Evolutionary conservation across 53 echinoderm and acorn worm genomes (phyloP).

Genomic region (Holothuria scabra): DNA sequence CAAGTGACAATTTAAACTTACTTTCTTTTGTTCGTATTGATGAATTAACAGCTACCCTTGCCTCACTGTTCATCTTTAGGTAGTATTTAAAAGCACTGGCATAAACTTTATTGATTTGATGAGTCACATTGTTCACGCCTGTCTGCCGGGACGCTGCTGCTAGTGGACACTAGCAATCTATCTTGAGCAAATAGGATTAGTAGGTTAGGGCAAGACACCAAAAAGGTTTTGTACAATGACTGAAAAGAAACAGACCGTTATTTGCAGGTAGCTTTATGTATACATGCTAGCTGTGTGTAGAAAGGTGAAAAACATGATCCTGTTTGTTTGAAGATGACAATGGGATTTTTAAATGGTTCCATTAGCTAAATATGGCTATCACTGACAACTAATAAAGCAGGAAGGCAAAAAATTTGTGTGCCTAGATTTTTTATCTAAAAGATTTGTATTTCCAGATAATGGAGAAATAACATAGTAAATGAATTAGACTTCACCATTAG

Average conservation of each 20-base stretch:
- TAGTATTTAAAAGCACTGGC: conserved; percentile 3
- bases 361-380: no score
- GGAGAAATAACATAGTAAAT: no score
- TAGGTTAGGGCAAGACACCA: background rate
- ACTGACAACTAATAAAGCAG: no score
- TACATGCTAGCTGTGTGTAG: no score
- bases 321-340: no score
- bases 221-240: conserved; percentile 10
- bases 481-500: no score
- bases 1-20: no score
- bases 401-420: no score
- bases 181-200: conserved; percentile 33
- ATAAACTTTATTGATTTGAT: conserved; percentile 25
- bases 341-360: no score
- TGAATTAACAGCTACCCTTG: conserved; percentile 8
- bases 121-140: conserved; percentile 20
- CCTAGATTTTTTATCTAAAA: no score
- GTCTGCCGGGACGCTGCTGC: conserved; percentile 8
- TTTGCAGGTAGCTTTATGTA: background rate
- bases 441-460: no score
- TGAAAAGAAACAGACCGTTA: background rate
- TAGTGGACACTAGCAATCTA: background rate
- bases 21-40: conserved; percentile 28
- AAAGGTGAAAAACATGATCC: no score
- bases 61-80: background rate